These are phyloP conservation scores for Eumaeus atala DNA, from an alignment of 1,140 invertebrate species.

Conservation along the genomic window DNA sequence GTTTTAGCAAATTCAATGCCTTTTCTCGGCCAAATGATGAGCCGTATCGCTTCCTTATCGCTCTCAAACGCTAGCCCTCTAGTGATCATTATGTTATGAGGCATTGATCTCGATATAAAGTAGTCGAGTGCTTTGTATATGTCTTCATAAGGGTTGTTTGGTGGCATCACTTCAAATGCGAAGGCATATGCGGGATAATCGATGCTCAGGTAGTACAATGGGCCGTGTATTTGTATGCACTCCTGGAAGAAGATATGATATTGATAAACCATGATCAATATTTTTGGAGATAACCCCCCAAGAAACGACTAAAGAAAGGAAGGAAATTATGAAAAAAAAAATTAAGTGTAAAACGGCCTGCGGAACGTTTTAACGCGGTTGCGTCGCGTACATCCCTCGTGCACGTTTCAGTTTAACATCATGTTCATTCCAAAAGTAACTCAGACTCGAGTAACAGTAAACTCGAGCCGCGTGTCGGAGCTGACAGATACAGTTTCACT, in stretches of 20 bases:
- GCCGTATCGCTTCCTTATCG: conserved; percentile 62
- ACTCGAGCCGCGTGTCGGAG: too few relatives aligned
- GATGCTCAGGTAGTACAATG: conserved; percentile 67
- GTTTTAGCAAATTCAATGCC: conserved; percentile 73
- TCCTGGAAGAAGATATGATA: conserved; percentile 59
- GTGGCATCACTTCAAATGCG: conserved; percentile 75
- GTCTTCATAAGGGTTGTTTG: conserved; percentile 38
- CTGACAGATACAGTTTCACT: too few relatives aligned
- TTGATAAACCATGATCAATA: too few relatives aligned
- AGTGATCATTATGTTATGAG: conserved; percentile 82
- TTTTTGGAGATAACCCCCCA: too few relatives aligned
- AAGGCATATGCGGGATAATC: conserved; percentile 77
- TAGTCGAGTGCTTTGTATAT: conserved; percentile 71
- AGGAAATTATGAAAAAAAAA: too few relatives aligned
- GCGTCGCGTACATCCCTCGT: too few relatives aligned
- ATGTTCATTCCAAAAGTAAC: too few relatives aligned
- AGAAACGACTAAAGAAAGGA: too few relatives aligned
- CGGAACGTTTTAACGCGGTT: too few relatives aligned
- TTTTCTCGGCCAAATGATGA: conserved; percentile 80
- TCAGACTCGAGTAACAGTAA: too few relatives aligned
- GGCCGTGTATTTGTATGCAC: conserved; percentile 68
- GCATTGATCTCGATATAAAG: conserved; percentile 75
- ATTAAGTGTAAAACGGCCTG: too few relatives aligned
- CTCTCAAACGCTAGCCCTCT: conserved; percentile 47
- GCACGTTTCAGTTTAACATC: too few relatives aligned